Percentiles rank a stretch among this genome's conserved stretches.
Evolutionary conservation across 1,140 invertebrate genomes (phyloP).

Genomic region (Tyrophagus putrescentiae): DNA sequence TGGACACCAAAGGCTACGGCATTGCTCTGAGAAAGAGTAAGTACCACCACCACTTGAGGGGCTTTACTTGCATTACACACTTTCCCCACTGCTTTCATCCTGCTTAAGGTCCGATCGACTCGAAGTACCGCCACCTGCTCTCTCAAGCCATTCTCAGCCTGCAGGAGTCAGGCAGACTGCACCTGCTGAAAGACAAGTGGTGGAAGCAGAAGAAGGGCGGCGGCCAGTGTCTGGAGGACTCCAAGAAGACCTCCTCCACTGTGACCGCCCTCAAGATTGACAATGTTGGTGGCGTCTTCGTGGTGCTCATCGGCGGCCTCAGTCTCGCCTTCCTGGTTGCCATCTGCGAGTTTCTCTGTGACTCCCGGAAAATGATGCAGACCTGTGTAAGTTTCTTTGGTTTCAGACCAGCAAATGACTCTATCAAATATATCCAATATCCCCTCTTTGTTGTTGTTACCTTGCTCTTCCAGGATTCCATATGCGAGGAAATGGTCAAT

Average conservation of each 20-base stretch:
- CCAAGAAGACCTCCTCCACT: constrained; percentile 30
- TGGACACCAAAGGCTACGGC: constrained; percentile 44
- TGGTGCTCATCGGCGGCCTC: constrained; percentile 38
- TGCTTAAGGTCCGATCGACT: no score
- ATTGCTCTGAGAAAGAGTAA: constrained; percentile 33
- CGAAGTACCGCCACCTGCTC: constrained; percentile 32
- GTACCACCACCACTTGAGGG: no score
- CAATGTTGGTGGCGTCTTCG: constrained; percentile 40
- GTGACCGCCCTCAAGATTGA: constrained; percentile 28
- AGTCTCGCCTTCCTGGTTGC: constrained; percentile 29
- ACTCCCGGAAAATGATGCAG: constrained; percentile 33
- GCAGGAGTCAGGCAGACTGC: constrained; percentile 36
- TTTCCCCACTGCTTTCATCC: no score
- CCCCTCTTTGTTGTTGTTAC: constrained; percentile 10
- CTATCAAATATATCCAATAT: constrained; percentile 2
- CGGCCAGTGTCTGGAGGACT: constrained; percentile 24
- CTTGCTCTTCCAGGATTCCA: constrained; percentile 24
- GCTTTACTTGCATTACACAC: no score
- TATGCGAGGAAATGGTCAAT: constrained; percentile 29
- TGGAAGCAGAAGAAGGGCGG: constrained; percentile 33
- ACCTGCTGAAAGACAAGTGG: constrained; percentile 36
- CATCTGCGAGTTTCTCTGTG: constrained; percentile 27
- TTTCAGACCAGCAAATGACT: background rate
- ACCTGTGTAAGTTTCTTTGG: constrained; percentile 15
- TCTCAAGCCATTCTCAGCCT: constrained; percentile 38